phyloP scores from a whole-genome alignment of 2,888 invertebrate species.

The Microplitis deprimator region DNA sequence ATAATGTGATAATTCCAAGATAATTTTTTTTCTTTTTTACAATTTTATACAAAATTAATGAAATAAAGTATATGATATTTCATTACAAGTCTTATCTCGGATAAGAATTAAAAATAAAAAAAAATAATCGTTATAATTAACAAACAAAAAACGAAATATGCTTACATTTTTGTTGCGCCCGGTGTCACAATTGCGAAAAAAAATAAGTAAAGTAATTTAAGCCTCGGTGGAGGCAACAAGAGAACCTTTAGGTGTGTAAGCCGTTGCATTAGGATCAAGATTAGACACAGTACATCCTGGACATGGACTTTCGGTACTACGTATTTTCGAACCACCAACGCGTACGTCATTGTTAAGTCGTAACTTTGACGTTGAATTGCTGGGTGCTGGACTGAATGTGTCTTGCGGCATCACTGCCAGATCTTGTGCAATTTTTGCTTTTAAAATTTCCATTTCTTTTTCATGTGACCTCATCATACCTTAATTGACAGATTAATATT shows the following conservation, averaged over 20 bases:
- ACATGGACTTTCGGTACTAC: conserved; percentile 67
- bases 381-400: conserved; percentile 75
- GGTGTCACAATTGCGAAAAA: conserved; percentile 25
- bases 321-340: conserved; percentile 65
- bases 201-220: conserved; percentile 60
- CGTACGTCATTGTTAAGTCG: conserved; percentile 72
- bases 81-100: neutral
- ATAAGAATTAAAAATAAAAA: conserved; percentile 5
- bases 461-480: conserved; percentile 88
- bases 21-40: neutral
- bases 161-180: conserved; percentile 20
- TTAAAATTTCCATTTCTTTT: conserved; percentile 91
- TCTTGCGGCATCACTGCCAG: conserved; percentile 92
- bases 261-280: conserved; percentile 92
- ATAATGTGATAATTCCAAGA: neutral
- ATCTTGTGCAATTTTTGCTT: conserved; percentile 92
- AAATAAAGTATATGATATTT: neutral
- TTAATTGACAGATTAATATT: conserved; percentile 68
- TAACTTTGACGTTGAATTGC: conserved; percentile 76
- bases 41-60: neutral
- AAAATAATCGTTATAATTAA: neutral
- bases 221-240: conserved; percentile 76
- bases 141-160: conserved; percentile 10
- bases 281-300: conserved; percentile 72
- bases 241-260: conserved; percentile 88